Base-by-base conservation (phyloP, 1,140 invertebrate genomes). In the Anastrepha obliqua region DNA sequence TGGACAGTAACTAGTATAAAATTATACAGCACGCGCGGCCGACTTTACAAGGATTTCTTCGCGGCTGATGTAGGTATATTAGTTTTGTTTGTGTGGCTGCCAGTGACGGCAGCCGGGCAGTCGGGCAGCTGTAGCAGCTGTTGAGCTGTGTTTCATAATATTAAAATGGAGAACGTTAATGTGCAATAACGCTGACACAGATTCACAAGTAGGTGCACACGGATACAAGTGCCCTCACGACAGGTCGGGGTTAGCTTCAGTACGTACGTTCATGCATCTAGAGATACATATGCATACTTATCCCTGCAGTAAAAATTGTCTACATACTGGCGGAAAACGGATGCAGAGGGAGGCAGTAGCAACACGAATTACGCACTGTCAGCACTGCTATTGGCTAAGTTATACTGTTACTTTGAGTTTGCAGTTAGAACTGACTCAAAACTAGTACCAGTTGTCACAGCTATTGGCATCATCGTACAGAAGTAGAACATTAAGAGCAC, bases 151-250 rank as follows among this genome's bases (percentile, higher is more conserved):
- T 20, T 67, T 67, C 29, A 67, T 67, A 39, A 67, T 67, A 29
- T 67, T 39, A 67, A 67, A 67, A 67, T 20, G 29, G 64, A 67
- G 29, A 67, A 67, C n/a, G 64, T 67, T 67, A 67, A 67, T 67
- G 29, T 67, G 64, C 17, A 67, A 67, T 67, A 67, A 39, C 29
- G n/a, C 29, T 67, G 64, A 39, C 64, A 67, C 64, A 67, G 64
- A 67, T 67, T 67, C 29, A 67, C 29, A 39, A 67, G 64, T 67
- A 67, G 8, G n/a, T 39, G 64, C 64, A 39, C 64, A 67, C n/a
- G 64, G 17, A 67, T 8, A 1, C 64, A 67, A 67, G 64, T 67
- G 29, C 64, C n/a, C 64, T 67, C 29, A 29, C 7, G 29, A 8
- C 29, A 39, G 64, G 64, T 67, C 64, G 64, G 64, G 64, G 64